A percentile compares a stretch with the other conserved stretches of the same genome.
phyloP scores from a whole-genome alignment of 2,113 vertebrate genomes.

The Heterochromis multidens region DNA sequence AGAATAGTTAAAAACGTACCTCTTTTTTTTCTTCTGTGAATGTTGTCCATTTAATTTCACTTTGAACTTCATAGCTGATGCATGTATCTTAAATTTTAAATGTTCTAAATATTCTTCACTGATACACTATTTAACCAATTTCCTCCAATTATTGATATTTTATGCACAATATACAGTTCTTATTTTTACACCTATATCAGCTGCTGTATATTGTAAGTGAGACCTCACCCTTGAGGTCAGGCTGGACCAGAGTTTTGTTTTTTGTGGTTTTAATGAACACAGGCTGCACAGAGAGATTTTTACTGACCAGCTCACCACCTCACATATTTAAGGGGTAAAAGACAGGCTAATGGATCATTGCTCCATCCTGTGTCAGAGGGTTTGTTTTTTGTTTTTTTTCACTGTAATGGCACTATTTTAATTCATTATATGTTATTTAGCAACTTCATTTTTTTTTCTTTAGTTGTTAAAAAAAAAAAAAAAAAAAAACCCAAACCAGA shows the following conservation, averaged over 20 bases:
- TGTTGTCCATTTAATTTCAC: background rate
- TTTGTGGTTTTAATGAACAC: background rate
- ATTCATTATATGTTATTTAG: too few species aligned
- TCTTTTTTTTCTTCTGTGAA: background rate
- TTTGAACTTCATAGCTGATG: background rate
- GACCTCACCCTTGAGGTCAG: background rate
- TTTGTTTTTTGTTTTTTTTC: background rate
- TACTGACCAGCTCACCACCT: background rate
- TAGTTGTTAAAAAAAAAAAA: too few species aligned
- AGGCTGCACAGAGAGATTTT: background rate
- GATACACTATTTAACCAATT: background rate
- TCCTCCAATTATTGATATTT: too few species aligned
- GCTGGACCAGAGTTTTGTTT: background rate
- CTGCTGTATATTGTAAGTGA: background rate
- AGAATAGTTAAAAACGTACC: background rate
- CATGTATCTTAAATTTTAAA: background rate
- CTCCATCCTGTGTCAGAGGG: background rate
- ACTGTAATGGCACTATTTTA: background rate
- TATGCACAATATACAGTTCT: background rate
- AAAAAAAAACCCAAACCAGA: too few species aligned
- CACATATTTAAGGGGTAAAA: background rate
- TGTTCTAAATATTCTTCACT: background rate
- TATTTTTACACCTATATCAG: background rate
- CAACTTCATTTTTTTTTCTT: background rate
- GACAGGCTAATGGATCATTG: background rate